Evolutionary conservation across 2,797 vertebrate genomes (phyloP).

Genomic region (Mus caroli): DNA sequence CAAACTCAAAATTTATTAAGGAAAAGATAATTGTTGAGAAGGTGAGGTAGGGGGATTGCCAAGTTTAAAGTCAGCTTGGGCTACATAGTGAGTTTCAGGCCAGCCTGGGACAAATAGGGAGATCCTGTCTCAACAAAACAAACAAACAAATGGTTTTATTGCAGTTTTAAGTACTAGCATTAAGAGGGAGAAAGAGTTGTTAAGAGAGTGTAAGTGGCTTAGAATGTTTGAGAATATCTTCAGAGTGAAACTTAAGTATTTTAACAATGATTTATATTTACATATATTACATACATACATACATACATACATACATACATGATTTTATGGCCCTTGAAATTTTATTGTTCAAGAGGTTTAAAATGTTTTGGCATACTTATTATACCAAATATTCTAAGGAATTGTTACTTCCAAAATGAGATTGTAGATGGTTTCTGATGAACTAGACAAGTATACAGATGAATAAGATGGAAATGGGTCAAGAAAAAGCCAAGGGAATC

Average conservation of each 20-base stretch:
- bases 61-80: neutral
- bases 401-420: neutral
- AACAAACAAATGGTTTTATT: neutral
- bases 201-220: neutral
- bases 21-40: neutral
- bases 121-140: neutral
- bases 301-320: neutral
- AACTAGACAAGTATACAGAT: neutral
- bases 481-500: neutral
- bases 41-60: neutral
- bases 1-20: neutral
- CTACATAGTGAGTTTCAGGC: neutral
- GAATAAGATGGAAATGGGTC: neutral
- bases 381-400: neutral
- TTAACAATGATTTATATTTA: neutral
- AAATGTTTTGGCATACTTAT: neutral
- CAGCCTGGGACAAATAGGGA: neutral
- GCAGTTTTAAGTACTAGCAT: neutral
- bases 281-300: neutral
- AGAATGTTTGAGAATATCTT: neutral
- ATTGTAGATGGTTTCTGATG: neutral
- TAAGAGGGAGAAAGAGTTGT: neutral
- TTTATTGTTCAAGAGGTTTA: slow-evolving; percentile 1
- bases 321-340: neutral
- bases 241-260: neutral